phyloP scores from a whole-genome alignment of 2,113 vertebrate species.

The Scomber japonicus region DNA sequence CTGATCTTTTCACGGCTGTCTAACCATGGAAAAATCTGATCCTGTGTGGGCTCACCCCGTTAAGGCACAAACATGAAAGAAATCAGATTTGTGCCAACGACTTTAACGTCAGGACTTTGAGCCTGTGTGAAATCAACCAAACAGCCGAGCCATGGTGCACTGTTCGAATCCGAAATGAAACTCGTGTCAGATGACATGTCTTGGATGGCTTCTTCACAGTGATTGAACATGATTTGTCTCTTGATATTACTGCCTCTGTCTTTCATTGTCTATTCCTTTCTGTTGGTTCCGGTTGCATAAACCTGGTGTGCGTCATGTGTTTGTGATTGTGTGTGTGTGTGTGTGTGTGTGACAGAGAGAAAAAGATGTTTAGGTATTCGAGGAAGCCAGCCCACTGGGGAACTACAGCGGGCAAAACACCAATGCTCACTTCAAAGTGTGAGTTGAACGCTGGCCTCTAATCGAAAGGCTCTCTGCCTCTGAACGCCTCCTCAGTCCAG shows the following conservation, averaged over 20 bases:
- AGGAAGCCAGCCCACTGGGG: conserved; percentile 29
- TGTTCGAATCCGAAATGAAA: conserved; percentile 11
- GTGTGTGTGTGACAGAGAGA: background rate
- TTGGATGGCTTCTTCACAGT: conserved; percentile 8
- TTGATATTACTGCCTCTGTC: conserved; percentile 16
- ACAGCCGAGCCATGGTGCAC: conserved; percentile 4
- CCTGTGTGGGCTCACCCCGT: conserved; percentile 12
- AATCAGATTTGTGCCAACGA: conserved; percentile 19
- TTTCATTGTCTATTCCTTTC: conserved; percentile 20
- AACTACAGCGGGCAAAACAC: conserved; percentile 38
- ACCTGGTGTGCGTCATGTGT: background rate
- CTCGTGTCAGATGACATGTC: conserved; percentile 1
- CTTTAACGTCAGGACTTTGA: conserved; percentile 19
- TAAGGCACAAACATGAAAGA: conserved; percentile 11
- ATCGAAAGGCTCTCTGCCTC: conserved; percentile 43
- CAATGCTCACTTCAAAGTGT: conserved; percentile 53
- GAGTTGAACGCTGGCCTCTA: conserved; percentile 46
- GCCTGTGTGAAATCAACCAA: conserved; percentile 40
- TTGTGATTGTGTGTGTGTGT: background rate
- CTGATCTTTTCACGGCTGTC: conserved; percentile 35
- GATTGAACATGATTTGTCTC: conserved; percentile 28
- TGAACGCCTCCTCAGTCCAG: conserved; percentile 52
- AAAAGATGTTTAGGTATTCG: conserved; percentile 23
- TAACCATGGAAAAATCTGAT: background rate
- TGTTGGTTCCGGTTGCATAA: background rate